Conservation (phyloP, 2,797 vertebrate species). For the Enteromius fasciolatus region DNA sequence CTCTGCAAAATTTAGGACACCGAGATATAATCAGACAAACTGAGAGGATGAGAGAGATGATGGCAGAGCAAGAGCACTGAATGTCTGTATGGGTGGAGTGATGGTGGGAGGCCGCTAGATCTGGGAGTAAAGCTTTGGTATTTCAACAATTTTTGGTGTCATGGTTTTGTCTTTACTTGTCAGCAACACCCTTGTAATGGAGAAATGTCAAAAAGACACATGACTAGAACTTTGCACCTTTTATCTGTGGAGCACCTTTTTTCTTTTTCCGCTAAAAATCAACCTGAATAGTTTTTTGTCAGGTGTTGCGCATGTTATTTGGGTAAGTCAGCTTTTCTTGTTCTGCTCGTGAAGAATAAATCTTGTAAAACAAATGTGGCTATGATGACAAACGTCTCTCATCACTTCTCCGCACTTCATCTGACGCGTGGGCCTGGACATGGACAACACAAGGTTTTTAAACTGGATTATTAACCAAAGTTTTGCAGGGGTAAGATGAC, state of each 20-base stretch:
- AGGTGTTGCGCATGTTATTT: neutral
- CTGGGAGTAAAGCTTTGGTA: slow-evolving; percentile 30
- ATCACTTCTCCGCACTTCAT: neutral
- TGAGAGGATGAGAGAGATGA: slow-evolving; percentile 23
- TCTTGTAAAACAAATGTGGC: neutral
- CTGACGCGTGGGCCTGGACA: slow-evolving; percentile 9
- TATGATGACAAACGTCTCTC: slow-evolving; percentile 6
- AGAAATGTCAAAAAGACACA: neutral
- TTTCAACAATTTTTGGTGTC: slow-evolving; percentile 30
- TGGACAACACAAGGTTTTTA: slow-evolving; percentile 23
- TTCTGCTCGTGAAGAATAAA: neutral
- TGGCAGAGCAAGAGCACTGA: slow-evolving; percentile 31
- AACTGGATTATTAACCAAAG: slow-evolving; percentile 21
- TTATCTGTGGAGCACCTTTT: neutral
- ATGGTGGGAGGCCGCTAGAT: slow-evolving; percentile 4
- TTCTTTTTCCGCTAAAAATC: neutral
- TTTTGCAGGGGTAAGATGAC: slow-evolving; percentile 31
- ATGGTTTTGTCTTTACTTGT: slow-evolving; percentile 16
- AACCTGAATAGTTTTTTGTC: neutral
- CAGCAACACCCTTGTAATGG: neutral
- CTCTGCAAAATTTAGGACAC: slow-evolving; percentile 31
- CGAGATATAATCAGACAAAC: slow-evolving; percentile 48
- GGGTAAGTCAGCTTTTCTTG: slow-evolving; percentile 1
- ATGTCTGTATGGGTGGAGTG: slow-evolving; percentile 37
- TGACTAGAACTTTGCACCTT: neutral